Evolutionary conservation across 2,797 vertebrate species (phyloP).

Genomic region (Oreortyx pictus): DNA sequence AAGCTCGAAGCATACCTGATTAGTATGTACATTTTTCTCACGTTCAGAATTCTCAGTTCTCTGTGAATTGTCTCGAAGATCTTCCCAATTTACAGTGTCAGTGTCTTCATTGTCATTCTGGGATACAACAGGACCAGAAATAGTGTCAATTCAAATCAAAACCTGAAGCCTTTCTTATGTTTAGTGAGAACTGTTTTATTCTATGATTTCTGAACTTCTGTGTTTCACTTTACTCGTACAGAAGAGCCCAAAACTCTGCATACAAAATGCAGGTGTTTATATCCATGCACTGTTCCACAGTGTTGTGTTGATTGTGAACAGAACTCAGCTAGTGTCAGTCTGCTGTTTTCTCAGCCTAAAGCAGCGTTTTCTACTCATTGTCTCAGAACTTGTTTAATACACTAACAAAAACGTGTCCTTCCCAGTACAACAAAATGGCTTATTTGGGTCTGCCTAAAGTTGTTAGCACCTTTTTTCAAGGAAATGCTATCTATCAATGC

Average conservation of each 20-base stretch:
- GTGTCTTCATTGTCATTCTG: not conserved
- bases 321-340: accelerated
- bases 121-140: conserved; percentile 2
- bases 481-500: not conserved
- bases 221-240: not conserved
- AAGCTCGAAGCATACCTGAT: conserved; percentile 3
- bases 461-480: not conserved
- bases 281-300: not conserved
- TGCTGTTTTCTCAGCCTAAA: not conserved
- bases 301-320: accelerated
- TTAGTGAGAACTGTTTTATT: not conserved
- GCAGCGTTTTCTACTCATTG: accelerated
- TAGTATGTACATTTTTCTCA: not conserved
- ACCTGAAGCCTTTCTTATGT: not conserved
- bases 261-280: not conserved
- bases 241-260: accelerated
- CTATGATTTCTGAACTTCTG: not conserved
- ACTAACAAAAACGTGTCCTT: not conserved
- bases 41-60: conserved; percentile 22
- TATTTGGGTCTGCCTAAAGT: accelerated
- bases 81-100: not conserved
- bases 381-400: not conserved
- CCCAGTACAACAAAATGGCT: accelerated
- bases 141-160: not conserved
- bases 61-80: not conserved